Base-by-base conservation (phyloP, 2,113 vertebrate genomes). In the Plecturocebus donacophilus region DNA sequence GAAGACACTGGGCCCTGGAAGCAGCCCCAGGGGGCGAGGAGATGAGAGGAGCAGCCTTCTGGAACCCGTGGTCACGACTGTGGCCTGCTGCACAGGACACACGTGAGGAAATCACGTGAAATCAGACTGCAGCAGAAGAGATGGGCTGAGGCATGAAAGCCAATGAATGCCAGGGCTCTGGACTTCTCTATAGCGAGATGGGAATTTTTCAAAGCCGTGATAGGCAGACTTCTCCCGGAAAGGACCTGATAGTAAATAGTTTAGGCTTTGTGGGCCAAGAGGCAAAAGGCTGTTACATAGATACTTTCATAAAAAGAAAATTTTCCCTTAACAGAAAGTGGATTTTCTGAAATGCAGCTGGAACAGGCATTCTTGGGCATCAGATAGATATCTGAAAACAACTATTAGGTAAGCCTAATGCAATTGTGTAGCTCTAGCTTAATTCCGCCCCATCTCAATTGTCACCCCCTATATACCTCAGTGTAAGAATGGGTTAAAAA, bases 71-170 rank as follows among this genome's bases (percentile, higher is more conserved):
- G 45, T 77, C 42, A 56, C 0, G 0, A 14, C n/a, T 76, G 14
- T 40, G 56, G 19, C 47, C 47, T 58, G 11, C 5, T 7, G n/a
- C 56, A 5, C n/a, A 64, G 25, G 66, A 13, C 12, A 16, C 47
- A 0, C 1, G 5, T 25, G 12, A 66, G 49, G 40, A 40, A 30
- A 52, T 10, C 0, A 2, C 21, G 19, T 32, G n/a, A 61, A 68
- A 35, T 76, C 23, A 17, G 64, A 58, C 30, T 23, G 20, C n/a
- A 68, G 42, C 19, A 38, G 23, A 45, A 77, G 47, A 84, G 38
- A 54, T 19, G 35, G 25, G 23, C 56, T 61, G 2, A 4, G 58
- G 49, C 42, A 23, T 0, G 2, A 66, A 19, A 16, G 42, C 11
- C 52, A 40, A 1, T 27, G n/a, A 25, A 40, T 3, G 8, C 71